Conservation (phyloP, 2,113 vertebrate genomes). For the Phoxinus phoxinus region DNA sequence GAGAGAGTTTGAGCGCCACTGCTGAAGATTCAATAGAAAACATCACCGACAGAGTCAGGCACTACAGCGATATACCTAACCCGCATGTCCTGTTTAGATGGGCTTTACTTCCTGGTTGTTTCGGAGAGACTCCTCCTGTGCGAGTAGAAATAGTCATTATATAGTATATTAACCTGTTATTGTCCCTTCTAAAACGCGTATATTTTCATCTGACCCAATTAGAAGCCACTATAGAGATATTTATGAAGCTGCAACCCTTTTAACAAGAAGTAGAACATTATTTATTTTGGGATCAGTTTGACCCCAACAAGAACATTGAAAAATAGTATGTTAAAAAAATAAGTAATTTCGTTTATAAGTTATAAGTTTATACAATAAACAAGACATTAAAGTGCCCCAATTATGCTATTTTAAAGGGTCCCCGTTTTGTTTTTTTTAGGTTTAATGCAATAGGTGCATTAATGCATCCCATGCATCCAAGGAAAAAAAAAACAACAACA, state of each 20-base stretch:
- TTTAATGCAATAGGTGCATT: too few species aligned
- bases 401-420: too few species aligned
- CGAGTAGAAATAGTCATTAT: background rate
- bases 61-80: background rate
- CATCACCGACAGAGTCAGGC: background rate
- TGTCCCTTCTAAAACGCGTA: background rate
- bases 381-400: too few species aligned
- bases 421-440: too few species aligned
- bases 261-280: background rate
- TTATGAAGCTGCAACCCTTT: background rate
- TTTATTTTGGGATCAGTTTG: background rate
- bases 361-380: too few species aligned
- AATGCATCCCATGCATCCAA: too few species aligned
- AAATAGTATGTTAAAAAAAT: background rate
- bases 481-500: too few species aligned
- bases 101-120: conserved; percentile 25
- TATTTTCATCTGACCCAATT: background rate
- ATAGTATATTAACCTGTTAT: background rate
- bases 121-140: background rate
- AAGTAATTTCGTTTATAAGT: too few species aligned
- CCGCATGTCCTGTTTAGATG: background rate
- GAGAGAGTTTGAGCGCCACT: conserved; percentile 48
- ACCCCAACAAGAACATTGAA: background rate
- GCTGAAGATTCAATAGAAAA: conserved; percentile 21
- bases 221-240: background rate